These are phyloP conservation scores for Accipiter virgatus DNA, from an alignment of 2,113 vertebrate genomes.

Conservation along the genomic window DNA sequence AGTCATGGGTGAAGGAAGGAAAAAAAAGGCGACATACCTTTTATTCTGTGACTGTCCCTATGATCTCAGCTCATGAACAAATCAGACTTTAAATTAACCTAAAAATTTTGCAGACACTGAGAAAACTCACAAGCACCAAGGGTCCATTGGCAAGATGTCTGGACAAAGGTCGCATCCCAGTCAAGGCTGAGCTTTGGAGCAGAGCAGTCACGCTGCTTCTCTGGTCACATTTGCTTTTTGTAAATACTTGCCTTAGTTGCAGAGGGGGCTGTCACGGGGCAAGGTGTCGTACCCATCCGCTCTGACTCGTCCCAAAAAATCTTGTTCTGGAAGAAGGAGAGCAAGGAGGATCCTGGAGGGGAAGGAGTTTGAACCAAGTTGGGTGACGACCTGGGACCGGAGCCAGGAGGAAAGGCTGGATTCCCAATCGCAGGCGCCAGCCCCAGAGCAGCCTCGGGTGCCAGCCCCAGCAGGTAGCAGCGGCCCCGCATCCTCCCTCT, in stretches of 20 bases:
- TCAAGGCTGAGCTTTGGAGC: not conserved
- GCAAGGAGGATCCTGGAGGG: not conserved
- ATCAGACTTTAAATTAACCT: not conserved
- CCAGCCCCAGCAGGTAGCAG: not conserved
- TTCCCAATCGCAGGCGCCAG: not conserved
- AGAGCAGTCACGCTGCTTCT: not conserved
- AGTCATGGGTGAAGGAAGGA: not conserved
- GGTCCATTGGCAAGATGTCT: not conserved
- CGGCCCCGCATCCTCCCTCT: not conserved
- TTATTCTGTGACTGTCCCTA: not conserved
- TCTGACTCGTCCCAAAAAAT: not conserved
- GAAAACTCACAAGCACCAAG: not conserved
- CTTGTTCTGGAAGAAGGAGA: not conserved
- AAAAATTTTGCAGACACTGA: not conserved
- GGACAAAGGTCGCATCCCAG: fast-evolving
- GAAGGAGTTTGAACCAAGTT: not conserved
- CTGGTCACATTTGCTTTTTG: not conserved
- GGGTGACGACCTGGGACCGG: not conserved
- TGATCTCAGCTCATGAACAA: not conserved
- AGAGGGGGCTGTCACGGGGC: fast-evolving
- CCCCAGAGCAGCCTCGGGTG: not conserved
- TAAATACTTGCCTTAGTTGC: not conserved
- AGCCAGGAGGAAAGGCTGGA: not conserved
- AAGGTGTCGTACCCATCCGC: fast-evolving
- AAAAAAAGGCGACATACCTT: not conserved